Conservation (phyloP, 2,888 invertebrate species). For the Drosophila vallismaia region DNA sequence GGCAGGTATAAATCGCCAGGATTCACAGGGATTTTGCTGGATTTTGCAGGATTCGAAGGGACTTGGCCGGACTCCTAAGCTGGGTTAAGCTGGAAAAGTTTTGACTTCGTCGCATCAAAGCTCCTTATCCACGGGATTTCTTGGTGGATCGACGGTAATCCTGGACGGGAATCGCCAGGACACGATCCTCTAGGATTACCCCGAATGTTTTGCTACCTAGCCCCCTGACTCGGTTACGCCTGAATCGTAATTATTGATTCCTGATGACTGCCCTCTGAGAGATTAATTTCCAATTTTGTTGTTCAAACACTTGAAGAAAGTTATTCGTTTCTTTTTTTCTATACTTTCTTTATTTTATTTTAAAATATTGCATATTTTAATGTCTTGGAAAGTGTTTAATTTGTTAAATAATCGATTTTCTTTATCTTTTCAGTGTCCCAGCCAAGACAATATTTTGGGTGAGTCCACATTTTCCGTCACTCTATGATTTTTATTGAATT, state of each 20-base stretch:
- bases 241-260: conserved; percentile 41
- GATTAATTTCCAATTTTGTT: conserved; percentile 22
- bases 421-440: background rate
- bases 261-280: conserved; percentile 4
- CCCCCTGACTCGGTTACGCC: conserved; percentile 42
- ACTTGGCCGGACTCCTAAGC: conserved; percentile 5
- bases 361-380: background rate
- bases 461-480: background rate
- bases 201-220: conserved; percentile 43
- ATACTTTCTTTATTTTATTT: background rate
- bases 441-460: background rate
- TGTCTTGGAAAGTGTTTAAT: no score
- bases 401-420: background rate
- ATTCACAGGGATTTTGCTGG: background rate
- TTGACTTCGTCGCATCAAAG: conserved; percentile 71
- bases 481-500: background rate
- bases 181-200: conserved; percentile 23
- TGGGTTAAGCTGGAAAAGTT: conserved; percentile 32
- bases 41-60: background rate
- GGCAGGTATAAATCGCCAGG: conserved; percentile 8
- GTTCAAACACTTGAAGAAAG: conserved; percentile 3
- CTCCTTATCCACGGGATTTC: conserved; percentile 46
- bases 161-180: conserved; percentile 15
- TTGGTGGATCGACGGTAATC: conserved; percentile 37
- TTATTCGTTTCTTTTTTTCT: background rate